phyloP scores from a whole-genome alignment of 2,113 vertebrate species.

The Marmota monax region DNA sequence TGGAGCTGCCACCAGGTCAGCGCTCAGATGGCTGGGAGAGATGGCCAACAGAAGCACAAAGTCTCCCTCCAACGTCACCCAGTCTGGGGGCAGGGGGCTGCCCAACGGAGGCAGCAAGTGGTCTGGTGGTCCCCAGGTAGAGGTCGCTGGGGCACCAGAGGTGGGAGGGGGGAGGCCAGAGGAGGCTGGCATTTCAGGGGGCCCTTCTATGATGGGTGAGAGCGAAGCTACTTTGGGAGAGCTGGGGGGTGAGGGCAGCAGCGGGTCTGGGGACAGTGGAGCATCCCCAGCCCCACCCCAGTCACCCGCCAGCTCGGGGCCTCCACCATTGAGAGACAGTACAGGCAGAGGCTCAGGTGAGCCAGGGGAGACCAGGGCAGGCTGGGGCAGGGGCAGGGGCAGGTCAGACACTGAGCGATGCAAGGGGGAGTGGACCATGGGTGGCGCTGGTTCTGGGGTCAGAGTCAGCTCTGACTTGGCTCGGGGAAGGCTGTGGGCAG shows the following conservation, averaged over 20 bases:
- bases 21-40: slow-evolving; percentile 92
- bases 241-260: slow-evolving; percentile 42
- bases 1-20: slow-evolving; percentile 92
- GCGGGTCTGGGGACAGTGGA: slow-evolving; percentile 72
- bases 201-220: slow-evolving; percentile 27
- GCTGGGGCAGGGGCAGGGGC: slow-evolving; percentile 79
- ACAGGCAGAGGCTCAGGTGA: slow-evolving; percentile 86
- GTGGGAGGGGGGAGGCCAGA: neutral
- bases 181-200: slow-evolving; percentile 18
- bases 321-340: slow-evolving; percentile 77
- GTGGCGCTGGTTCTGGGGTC: slow-evolving; percentile 83
- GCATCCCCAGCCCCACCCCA: slow-evolving; percentile 75
- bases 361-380: slow-evolving; percentile 61
- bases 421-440: slow-evolving; percentile 89
- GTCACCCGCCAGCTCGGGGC: slow-evolving; percentile 44
- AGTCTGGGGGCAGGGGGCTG: slow-evolving; percentile 91
- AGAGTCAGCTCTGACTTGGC: slow-evolving; percentile 90
- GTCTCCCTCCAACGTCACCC: slow-evolving; percentile 93
- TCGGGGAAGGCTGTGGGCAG: slow-evolving; percentile 81
- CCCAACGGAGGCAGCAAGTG: slow-evolving; percentile 91
- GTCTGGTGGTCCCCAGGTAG: slow-evolving; percentile 85
- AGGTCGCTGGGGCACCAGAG: neutral
- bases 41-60: slow-evolving; percentile 94
- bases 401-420: slow-evolving; percentile 94
- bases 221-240: slow-evolving; percentile 55